Evolutionary conservation across 2,888 invertebrate genomes (phyloP), one percentile per base, ranked within the genome.

Genomic region (Hyalella azteca): DNA sequence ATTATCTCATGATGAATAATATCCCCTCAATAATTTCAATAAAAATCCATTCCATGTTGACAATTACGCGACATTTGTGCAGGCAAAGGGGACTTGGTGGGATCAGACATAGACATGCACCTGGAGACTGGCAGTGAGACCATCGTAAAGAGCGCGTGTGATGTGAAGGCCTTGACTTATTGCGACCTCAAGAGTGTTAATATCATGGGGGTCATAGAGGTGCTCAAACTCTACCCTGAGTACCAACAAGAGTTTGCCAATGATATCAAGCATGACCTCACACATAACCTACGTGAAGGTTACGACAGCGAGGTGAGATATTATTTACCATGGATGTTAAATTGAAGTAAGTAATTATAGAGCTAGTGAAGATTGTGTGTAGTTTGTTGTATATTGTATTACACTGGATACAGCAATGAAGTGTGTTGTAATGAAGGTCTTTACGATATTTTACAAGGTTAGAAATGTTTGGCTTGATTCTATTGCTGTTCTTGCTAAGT

Each of bases 61-160:
- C n/a, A n/a, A 45, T 11, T 45, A 45, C 15, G 45, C 9, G 45
- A 15, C 45, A 11, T 45, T 45, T 9, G 66, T 78, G 73, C 87
- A 97, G 97, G 97, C 22, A 97, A 97, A 90, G 97, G 97, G 50
- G 97, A 97, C 89, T 90, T 97, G 85, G 96, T 97, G 78, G 97
- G 97, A 81, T 95, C 94, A 87, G 96, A 96, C 89, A 95, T 96
- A 88, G 93, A 92, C 88, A 91, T 93, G 86, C 94, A 95, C 88
- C 90, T 95, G 86, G 85, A 86, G 80, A 85, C 92, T 86, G 91
- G 86, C 41, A 89, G 90, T 36, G 95, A 96, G 87, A 93, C 94
- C 49, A 92, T 96, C 60, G 93, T 96, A 59, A 96, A 96, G 89
- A 96, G 96, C 75, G 95, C 95, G 89, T 96, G 96, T 88, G 97